phyloP scores from a whole-genome alignment of 2,113 vertebrate species.

The Marmota flaviventris region DNA sequence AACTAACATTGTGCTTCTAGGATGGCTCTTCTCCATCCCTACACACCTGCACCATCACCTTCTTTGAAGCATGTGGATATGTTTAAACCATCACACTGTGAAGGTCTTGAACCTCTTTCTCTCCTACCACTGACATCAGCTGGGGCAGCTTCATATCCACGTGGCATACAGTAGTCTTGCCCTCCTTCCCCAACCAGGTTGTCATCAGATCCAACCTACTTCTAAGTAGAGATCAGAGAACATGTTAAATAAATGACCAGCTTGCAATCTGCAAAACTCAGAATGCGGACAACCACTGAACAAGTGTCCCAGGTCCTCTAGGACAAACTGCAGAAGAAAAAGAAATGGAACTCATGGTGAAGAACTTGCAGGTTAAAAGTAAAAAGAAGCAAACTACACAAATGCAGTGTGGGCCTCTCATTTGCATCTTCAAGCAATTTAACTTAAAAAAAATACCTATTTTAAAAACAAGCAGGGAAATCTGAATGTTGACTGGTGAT shows the following conservation, averaged over 20 bases:
- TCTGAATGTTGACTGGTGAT: background rate
- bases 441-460: background rate
- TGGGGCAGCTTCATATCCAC: background rate
- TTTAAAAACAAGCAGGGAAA: background rate
- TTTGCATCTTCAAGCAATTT: background rate
- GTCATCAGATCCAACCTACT: background rate
- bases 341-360: rapidly evolving
- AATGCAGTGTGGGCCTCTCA: background rate
- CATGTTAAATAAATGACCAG: background rate
- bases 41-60: background rate
- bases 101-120: background rate
- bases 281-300: background rate
- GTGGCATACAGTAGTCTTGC: background rate
- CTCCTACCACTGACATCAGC: background rate
- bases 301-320: background rate
- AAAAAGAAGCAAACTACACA: background rate
- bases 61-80: background rate
- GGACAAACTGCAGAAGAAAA: background rate
- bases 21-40: background rate
- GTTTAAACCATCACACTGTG: background rate
- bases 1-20: background rate
- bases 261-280: background rate
- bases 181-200: background rate
- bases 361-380: background rate
- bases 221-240: background rate